Base-by-base conservation (phyloP, 92 coral and sea anemone species). In the Epizoanthus rinbou region DNA sequence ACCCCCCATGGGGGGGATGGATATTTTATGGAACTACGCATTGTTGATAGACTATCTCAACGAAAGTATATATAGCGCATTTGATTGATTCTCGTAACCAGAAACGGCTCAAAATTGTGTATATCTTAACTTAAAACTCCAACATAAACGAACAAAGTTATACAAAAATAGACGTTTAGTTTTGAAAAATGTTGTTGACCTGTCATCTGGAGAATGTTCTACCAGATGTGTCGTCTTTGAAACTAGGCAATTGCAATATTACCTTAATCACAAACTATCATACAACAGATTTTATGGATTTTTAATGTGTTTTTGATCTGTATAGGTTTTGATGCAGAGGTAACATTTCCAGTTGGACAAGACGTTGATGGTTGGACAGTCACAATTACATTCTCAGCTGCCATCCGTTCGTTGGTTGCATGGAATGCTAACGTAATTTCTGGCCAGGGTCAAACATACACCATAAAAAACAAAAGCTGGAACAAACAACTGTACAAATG, bases 391-490 rank as follows among this genome's bases (percentile, higher is more conserved):
- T 74, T 84, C 60, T 84, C 82, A 14, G 18, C 43, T 64, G 2
- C 1, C 22, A 31, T 74, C 4, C 8, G 3, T 8, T 15, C 22
- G 65, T 53, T 64, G 9, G 16, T 13, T 2, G 69, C 24, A 18
- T 62, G 75, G 75, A 84, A 73, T 64, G 82, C 74, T 24, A 22
- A 4, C 5, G 16, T 59, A 45, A 6, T 3, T 28, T 25, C 69
- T 15, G 14, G 9, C 52, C 35, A 71, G 25, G 89, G 86, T 17
- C 65, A 56, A 64, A 82, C 56, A n/a, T 87, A 74, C 28, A 84
- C 23, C 6, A 60, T 85, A 11, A 17, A 15, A 53, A 85, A 85
- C 83, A 70, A 25, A 78, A 47, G 85, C 17, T 88, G 94, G 94
- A 88, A 91, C 62, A 74, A 56, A 1, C 41, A 76, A 4, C 68